phyloP scores from a whole-genome alignment of 2,113 vertebrate species.

The Brachyhypopomus occidentalis region DNA sequence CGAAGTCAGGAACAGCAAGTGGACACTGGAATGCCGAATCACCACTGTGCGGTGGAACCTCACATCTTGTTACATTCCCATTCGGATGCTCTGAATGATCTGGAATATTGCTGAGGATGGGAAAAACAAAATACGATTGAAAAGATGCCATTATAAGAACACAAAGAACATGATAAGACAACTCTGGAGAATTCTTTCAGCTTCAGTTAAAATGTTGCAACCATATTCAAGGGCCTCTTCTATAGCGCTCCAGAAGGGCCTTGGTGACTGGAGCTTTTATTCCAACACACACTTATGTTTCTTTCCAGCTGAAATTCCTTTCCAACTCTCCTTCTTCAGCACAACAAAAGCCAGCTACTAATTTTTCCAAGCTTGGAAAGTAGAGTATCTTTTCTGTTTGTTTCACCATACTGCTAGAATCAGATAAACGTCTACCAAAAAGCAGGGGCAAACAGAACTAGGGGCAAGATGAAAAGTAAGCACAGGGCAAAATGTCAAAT shows the following conservation, averaged over 20 bases:
- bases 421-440: conserved; percentile 22
- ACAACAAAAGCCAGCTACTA: background rate
- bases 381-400: background rate
- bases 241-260: background rate
- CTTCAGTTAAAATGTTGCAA: background rate
- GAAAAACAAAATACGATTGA: background rate
- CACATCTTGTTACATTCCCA: conserved; percentile 81
- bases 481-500: conserved; percentile 30
- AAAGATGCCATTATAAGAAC: background rate
- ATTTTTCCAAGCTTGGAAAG: background rate
- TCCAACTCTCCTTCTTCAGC: background rate
- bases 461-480: conserved; percentile 6
- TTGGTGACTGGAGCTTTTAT: background rate
- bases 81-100: conserved; percentile 89
- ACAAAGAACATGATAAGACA: background rate
- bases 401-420: conserved; percentile 1
- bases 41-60: background rate
- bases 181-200: background rate
- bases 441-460: conserved; percentile 15
- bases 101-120: conserved; percentile 82
- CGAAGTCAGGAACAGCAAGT: conserved; percentile 12
- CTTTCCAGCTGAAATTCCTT: background rate
- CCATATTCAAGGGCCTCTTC: background rate
- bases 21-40: conserved; percentile 15
- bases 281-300: background rate